Evolutionary conservation across 2,888 invertebrate genomes (phyloP), one percentile per base, ranked within the genome.

Genomic region (Drosophila quinaria): DNA sequence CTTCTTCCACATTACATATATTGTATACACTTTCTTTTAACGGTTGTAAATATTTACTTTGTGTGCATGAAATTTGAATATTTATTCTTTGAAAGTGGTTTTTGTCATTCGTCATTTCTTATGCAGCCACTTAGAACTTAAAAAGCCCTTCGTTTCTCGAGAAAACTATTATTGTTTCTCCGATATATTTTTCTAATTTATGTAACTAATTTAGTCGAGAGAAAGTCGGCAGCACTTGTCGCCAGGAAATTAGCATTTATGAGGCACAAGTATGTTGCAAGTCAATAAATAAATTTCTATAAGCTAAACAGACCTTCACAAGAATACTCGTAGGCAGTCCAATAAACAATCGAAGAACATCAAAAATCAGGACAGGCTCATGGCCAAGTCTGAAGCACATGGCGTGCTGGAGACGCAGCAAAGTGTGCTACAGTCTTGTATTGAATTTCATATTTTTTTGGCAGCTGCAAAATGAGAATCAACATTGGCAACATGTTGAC

Each of bases 401-500:
- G 69, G 33, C 37, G 31, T 33, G 1, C 37, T 13, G n/a, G 19
- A 64, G 62, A 67, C 39, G 46, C 61, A 50, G 51, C 44, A 69
- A 67, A 71, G 62, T 74, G 42, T 71, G 79, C 64, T 62, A 65
- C 56, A 65, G 50, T 59, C 61, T 63, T 70, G 62, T 62, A 78
- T 69, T 69, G 64, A 78, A 74, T 86, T 76, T 80, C 74, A 83
- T 80, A 85, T 78, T 61, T 55, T 25, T 64, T 71, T 72, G 83
- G 66, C 88, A 74, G 79, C 71, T 80, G 83, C 64, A 60, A 35
- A 71, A 70, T 78, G 55, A 44, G 44, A 74, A 63, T 78, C 75
- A 51, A 44, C 69, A 60, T 58, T 72, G 85, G 91, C 89, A 91
- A 86, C 91, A 91, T 91, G 89, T 90, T 90, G 91, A 84, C 81